Evolutionary conservation across 2,797 vertebrate genomes (phyloP), one percentile per base, ranked within the genome.

Genomic region (Podarcis lilfordi): DNA sequence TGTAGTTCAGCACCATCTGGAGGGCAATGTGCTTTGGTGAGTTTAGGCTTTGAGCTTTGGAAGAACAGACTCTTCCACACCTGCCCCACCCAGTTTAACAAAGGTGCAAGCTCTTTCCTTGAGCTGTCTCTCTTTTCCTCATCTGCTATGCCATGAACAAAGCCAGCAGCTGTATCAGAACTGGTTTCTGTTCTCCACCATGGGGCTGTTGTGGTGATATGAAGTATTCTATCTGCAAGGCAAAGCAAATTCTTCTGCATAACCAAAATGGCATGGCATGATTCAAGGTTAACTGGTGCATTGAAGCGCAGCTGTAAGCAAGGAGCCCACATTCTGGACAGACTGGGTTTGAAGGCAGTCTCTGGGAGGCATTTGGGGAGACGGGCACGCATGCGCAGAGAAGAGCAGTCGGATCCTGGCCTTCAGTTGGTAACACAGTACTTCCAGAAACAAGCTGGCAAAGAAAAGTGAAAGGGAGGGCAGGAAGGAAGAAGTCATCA

Each of bases 381-480:
- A 45, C 11, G 40, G 21, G 25, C 2, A 7, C 4, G 3, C 15
- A 9, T 55, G 74, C 17, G 1, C 0, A 7, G 43, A 0, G 0
- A 69, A 68, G 32, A 25, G 19, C 21, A 82, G 29, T 13, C 55
- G 45, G 45, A n/a, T 87, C 13, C 37, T 80, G 10, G 25, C 50
- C 1, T 23, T 93, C 90, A 87, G 78, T 82, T 91, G 81, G 81
- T 91, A 89, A 91, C 81, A n/a, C 93, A 93, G 27, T 90, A 94
- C 32, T 94, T 93, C 92, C 91, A 90, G 89, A 91, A 93, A 72
- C 92, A 94, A 84, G 89, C 86, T 93, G 78, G 29, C 27, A 89
- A 89, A 85, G 35, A 40, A 64, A 64, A 64, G 61, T 7, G 13
- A 64, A 29, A 32, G 69, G n/a, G 69, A 5, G n/a, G 69, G 11